Evolutionary conservation across 2,113 vertebrate genomes (phyloP).

Genomic region (Monarcha castaneiventris): DNA sequence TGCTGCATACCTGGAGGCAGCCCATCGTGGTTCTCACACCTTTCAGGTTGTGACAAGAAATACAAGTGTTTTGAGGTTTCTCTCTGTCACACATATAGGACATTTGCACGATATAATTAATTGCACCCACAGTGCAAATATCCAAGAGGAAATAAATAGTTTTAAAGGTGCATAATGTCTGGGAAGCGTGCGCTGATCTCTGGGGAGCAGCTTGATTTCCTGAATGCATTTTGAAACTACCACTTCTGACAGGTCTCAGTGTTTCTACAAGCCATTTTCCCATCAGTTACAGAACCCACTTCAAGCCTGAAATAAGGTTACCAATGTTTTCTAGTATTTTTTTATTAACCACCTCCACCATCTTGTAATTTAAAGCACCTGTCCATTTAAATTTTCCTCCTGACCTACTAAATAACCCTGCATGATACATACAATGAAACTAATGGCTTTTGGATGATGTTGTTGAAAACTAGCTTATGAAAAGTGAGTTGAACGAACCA

Average conservation of each 20-base stretch:
- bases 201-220: conserved; percentile 38
- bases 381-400: conserved; percentile 54
- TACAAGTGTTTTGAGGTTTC: background rate
- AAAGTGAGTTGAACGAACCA: conserved; percentile 42
- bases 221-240: conserved; percentile 24
- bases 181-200: background rate
- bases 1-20: background rate
- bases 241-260: conserved; percentile 23
- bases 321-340: conserved; percentile 55
- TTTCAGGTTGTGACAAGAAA: background rate
- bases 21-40: background rate
- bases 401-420: conserved; percentile 61
- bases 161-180: background rate
- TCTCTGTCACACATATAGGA: background rate
- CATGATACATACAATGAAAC: conserved; percentile 55
- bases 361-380: conserved; percentile 69
- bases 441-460: conserved; percentile 66
- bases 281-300: conserved; percentile 52
- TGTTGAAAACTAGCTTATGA: conserved; percentile 63
- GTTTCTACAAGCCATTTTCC: conserved; percentile 49
- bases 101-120: background rate
- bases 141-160: conserved; percentile 28
- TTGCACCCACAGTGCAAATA: background rate
- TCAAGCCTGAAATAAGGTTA: conserved; percentile 26
- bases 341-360: conserved; percentile 62